Percentiles rank a stretch among this genome's conserved stretches.
Conservation (phyloP, 2,888 invertebrate genomes). For the Allolobophora icterica region DNA sequence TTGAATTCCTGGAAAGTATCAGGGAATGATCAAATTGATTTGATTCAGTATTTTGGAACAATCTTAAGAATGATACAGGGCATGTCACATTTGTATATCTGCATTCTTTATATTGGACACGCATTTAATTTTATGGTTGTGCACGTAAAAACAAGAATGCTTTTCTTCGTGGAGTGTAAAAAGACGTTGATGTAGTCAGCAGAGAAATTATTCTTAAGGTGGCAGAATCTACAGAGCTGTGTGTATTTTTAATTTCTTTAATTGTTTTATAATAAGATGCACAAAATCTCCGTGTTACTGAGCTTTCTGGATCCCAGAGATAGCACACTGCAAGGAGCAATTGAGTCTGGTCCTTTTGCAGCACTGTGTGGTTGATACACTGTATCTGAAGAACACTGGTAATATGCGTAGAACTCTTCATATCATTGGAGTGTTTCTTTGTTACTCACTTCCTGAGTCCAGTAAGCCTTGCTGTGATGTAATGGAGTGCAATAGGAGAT, state of each 20-base stretch:
- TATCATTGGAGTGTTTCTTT: no score
- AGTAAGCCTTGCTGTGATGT: constrained; percentile 1
- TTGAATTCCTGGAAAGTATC: background rate
- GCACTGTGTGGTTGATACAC: no score
- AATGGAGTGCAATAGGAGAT: background rate
- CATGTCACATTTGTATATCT: background rate
- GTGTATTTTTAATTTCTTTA: background rate
- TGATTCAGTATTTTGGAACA: background rate
- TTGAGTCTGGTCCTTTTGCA: no score
- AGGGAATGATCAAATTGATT: background rate
- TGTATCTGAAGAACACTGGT: no score
- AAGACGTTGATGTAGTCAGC: background rate
- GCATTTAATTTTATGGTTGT: background rate
- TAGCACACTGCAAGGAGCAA: no score
- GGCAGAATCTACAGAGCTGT: background rate
- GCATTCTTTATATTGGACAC: background rate
- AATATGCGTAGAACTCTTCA: no score
- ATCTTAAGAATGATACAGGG: background rate
- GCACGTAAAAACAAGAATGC: background rate
- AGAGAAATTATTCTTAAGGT: background rate
- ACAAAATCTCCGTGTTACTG: no score
- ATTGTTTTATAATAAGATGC: background rate
- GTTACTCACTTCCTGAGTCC: background rate
- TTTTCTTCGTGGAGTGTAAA: background rate
- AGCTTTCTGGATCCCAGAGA: no score